phyloP scores from a whole-genome alignment of 2,797 vertebrate species.

The Oceanodroma leucorhoa region DNA sequence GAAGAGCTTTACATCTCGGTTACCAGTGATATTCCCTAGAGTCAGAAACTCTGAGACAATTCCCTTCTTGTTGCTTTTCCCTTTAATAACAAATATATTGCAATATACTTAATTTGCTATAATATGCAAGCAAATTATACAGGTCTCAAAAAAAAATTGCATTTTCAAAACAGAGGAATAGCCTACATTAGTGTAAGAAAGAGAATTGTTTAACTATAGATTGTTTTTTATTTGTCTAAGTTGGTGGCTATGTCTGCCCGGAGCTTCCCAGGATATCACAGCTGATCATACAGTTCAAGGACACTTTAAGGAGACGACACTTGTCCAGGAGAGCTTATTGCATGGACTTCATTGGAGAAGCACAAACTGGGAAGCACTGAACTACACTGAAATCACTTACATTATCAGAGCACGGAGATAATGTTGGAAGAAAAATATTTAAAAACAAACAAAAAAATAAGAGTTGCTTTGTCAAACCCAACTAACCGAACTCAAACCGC shows the following conservation, averaged over 20 bases:
- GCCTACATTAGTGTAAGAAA: background rate
- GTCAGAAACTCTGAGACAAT: background rate
- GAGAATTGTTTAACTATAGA: background rate
- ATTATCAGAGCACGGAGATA: background rate
- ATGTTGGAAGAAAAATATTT: background rate
- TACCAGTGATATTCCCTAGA: background rate
- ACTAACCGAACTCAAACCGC: background rate
- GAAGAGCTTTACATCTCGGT: background rate
- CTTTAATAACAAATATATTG: background rate
- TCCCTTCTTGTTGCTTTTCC: background rate
- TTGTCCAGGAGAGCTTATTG: background rate
- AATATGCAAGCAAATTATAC: background rate
- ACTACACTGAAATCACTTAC: background rate
- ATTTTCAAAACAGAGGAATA: background rate
- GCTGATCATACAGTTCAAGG: background rate
- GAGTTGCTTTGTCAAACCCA: background rate
- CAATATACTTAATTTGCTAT: background rate
- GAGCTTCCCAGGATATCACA: background rate
- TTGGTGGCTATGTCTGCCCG: background rate
- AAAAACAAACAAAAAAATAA: fast-evolving
- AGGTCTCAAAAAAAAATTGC: background rate
- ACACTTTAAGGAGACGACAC: background rate
- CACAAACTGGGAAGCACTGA: background rate
- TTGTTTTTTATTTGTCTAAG: background rate
- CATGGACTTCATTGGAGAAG: background rate